Base-by-base conservation (phyloP, 92 coral and sea anemone species). In the Porites evermanni region DNA sequence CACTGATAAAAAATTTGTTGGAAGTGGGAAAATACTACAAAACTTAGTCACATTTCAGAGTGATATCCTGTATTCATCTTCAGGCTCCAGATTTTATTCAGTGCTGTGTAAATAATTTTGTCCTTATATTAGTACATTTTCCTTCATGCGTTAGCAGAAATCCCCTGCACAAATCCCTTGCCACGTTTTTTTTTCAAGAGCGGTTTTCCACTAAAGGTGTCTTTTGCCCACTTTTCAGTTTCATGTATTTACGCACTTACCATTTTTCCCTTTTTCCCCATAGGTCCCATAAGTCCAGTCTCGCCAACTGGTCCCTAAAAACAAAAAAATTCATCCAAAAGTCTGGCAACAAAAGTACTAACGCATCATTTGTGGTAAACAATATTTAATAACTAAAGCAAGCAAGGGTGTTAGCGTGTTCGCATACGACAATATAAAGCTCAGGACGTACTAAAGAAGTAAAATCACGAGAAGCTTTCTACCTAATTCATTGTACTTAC, bases 231-330 rank as follows among this genome's bases (percentile, higher is more conserved):
- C 60, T 54, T 54, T 54, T 54, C 14, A 38, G 12, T 54, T 0
- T 9, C 60, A 9, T 6, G 60, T 54, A 38, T 54, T 54, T 13
- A 14, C 2, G 23, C 26, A 2, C 72, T 81, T 44, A 81, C 85
- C 85, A 73, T 85, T 75, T 79, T 75, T 56, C 96, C 98, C 24
- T 66, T 79, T 52, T 89, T 78, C 24, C 98, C 98, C 19, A 74
- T 70, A 12, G 79, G 72, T 20, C 98, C 98, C 79, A 80, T 67
- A 11, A 81, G 87, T 64, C 98, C 98, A 44, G 78, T 84, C 11
- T 73, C 79, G 4, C 98, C 98, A 24, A 68, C 84, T 3, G 75
- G 58, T 6, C 95, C 95, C 95, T 92, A 74, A 78, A 64, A 74
- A 13, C 8, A 26, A 24, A 18, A 26, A 67, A 54, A 3, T 19